A percentile compares a stretch with the other conserved stretches of the same genome.
Evolutionary conservation across 2,888 invertebrate species (phyloP).

Genomic region (Ethmia dodecea): DNA sequence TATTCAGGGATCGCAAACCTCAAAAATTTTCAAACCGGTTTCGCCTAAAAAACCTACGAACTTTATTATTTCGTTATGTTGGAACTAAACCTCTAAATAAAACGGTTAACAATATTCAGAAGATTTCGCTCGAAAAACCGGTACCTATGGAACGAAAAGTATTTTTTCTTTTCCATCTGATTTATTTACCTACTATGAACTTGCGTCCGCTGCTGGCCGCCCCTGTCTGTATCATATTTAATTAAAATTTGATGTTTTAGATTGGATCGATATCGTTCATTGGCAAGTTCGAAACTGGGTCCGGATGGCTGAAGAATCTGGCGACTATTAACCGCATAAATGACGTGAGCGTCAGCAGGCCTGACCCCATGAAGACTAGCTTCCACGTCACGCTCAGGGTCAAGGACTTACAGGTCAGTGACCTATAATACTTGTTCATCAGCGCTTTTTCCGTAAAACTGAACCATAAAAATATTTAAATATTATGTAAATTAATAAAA

Average conservation of each 20-base stretch:
- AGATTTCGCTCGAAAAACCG: too few species aligned
- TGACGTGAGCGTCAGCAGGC: constrained; percentile 69
- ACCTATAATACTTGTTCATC: neutral
- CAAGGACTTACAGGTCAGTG: constrained; percentile 59
- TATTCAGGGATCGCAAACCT: too few species aligned
- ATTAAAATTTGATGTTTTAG: constrained; percentile 36
- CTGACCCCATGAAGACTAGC: constrained; percentile 57
- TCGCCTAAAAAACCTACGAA: too few species aligned
- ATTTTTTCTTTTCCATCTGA: too few species aligned
- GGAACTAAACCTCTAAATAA: too few species aligned
- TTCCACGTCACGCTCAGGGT: constrained; percentile 63
- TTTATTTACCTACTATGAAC: too few species aligned
- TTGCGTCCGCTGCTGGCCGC: constrained; percentile 66
- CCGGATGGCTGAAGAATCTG: constrained; percentile 74
- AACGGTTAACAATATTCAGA: too few species aligned
- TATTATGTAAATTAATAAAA: too few species aligned
- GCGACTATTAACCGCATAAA: constrained; percentile 73
- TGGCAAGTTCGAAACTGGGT: constrained; percentile 71
- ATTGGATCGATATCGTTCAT: constrained; percentile 69
- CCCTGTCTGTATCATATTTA: constrained; percentile 61
- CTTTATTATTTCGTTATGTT: too few species aligned
- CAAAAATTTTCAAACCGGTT: too few species aligned
- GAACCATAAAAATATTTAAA: too few species aligned
- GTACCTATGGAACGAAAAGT: too few species aligned
- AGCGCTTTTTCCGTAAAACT: neutral